phyloP scores from a whole-genome alignment of 2,797 vertebrate genomes.

The Toxotes lorentzi region DNA sequence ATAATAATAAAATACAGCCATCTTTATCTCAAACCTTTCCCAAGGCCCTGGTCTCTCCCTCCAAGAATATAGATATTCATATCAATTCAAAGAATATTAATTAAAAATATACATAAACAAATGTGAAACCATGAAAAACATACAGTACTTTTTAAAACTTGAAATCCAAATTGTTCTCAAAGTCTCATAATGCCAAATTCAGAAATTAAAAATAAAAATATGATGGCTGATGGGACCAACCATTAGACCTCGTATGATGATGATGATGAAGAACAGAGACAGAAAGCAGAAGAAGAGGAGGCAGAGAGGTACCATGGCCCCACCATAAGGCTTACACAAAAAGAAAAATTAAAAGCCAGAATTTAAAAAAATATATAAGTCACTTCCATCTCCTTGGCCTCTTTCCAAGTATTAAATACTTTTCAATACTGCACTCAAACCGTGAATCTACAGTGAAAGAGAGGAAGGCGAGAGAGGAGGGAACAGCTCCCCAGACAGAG shows the following conservation, averaged over 20 bases:
- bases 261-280: constrained; percentile 22
- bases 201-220: constrained; percentile 24
- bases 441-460: constrained; percentile 16
- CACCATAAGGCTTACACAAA: constrained; percentile 47
- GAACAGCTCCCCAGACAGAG: background rate
- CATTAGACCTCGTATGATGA: constrained; percentile 16
- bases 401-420: constrained; percentile 36
- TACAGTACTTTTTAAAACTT: constrained; percentile 59
- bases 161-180: constrained; percentile 50
- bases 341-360: constrained; percentile 1
- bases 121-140: constrained; percentile 62
- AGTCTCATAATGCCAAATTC: constrained; percentile 65
- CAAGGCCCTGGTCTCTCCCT: constrained; percentile 71
- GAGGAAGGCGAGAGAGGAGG: background rate
- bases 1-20: background rate
- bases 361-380: background rate
- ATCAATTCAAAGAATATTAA: constrained; percentile 73
- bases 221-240: constrained; percentile 3
- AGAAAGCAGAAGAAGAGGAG: constrained; percentile 22
- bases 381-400: constrained; percentile 19
- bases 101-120: constrained; percentile 62
- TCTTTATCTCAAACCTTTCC: constrained; percentile 33
- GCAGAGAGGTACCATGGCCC: constrained; percentile 14
- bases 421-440: constrained; percentile 72
- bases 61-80: constrained; percentile 77